These are phyloP conservation scores for Chamaea fasciata DNA, from an alignment of 2,113 vertebrate species.

Conservation along the genomic window DNA sequence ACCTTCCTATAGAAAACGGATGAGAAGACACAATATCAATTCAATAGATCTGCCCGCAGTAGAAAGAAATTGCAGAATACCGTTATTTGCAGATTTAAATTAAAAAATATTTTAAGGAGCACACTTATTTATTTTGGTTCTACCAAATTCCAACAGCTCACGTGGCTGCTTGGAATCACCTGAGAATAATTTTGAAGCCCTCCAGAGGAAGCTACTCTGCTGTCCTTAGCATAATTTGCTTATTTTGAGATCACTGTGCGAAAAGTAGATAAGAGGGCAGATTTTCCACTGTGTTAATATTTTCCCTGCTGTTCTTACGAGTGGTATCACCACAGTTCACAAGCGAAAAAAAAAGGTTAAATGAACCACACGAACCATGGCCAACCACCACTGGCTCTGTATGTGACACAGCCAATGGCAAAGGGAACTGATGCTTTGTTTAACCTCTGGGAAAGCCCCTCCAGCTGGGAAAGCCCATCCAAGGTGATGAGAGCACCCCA, in stretches of 20 bases:
- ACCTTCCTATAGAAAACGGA: not conserved
- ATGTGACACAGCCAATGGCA: not conserved
- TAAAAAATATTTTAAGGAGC: not conserved
- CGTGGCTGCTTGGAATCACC: not conserved
- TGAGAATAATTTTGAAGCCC: not conserved
- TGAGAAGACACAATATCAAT: not conserved
- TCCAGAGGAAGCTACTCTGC: not conserved
- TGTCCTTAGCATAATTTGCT: not conserved
- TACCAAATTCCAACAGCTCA: not conserved
- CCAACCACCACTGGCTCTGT: not conserved
- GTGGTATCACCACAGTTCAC: not conserved
- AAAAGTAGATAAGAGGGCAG: not conserved
- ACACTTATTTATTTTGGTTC: not conserved
- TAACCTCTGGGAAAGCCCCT: not conserved
- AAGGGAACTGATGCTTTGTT: not conserved
- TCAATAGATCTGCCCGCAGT: not conserved
- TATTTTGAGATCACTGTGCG: not conserved
- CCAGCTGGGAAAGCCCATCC: not conserved
- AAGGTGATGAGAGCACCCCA: too few relatives aligned
- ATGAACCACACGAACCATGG: not conserved
- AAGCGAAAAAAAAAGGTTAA: not conserved
- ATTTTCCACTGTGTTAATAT: not conserved
- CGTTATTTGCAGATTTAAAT: not conserved
- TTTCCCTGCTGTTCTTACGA: not conserved
- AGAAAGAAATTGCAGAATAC: not conserved